These are phyloP conservation scores for Moxostoma hubbsi DNA, from an alignment of 2,797 vertebrate species.

Conservation along the genomic window DNA sequence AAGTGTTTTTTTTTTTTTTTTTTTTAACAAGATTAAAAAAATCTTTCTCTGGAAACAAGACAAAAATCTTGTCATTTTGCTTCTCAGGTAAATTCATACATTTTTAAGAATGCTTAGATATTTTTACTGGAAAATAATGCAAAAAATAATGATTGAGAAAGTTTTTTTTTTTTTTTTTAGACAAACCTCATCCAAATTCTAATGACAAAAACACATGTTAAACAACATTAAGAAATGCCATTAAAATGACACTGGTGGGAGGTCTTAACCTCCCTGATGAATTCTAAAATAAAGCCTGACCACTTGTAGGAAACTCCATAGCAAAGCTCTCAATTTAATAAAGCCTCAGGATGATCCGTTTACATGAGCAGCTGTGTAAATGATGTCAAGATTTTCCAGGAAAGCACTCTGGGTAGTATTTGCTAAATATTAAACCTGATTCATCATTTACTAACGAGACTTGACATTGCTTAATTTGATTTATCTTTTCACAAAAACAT, in stretches of 20 bases:
- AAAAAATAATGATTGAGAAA: too few relatives aligned
- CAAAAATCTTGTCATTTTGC: too few relatives aligned
- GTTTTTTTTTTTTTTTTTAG: neutral
- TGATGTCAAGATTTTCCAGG: conserved; percentile 71
- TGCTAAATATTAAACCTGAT: conserved; percentile 70
- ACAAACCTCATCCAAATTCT: neutral
- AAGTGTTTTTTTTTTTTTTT: too few relatives aligned
- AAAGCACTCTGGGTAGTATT: conserved; percentile 70
- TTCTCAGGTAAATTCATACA: too few relatives aligned
- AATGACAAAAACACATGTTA: conserved; percentile 31
- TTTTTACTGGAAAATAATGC: too few relatives aligned
- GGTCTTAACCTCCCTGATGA: conserved; percentile 43
- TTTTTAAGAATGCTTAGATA: too few relatives aligned
- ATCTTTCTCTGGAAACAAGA: too few relatives aligned
- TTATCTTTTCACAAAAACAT: conserved; percentile 53
- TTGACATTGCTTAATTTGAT: conserved; percentile 68
- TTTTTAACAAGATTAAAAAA: too few relatives aligned
- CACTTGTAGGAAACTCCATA: conserved; percentile 44
- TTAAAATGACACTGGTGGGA: conserved; percentile 37
- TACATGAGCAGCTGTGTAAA: conserved; percentile 53
- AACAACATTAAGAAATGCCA: conserved; percentile 18
- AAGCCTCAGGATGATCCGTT: conserved; percentile 48
- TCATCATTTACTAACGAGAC: conserved; percentile 75
- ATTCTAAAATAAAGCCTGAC: conserved; percentile 35
- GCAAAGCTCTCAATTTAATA: conserved; percentile 37